Evolutionary conservation across 2,888 invertebrate species (phyloP).

Genomic region (Mythimna pallens): DNA sequence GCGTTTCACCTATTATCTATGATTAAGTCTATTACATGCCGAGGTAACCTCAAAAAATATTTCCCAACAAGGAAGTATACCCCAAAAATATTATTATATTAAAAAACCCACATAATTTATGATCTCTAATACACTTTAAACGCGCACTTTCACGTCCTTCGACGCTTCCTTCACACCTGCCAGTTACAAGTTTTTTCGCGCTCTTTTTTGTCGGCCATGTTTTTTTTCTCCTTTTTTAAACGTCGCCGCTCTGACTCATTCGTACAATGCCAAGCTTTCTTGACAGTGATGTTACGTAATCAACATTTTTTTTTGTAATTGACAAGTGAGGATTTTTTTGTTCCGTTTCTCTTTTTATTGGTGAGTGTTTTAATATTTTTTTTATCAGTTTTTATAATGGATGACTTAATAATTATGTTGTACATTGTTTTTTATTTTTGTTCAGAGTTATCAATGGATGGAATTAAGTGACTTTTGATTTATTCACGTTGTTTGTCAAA

Average conservation of each 20-base stretch:
- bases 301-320: constrained; percentile 55
- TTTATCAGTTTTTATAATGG: constrained; percentile 17
- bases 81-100: constrained; percentile 24
- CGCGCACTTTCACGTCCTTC: constrained; percentile 80
- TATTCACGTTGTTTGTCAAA: background rate
- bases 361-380: constrained; percentile 45
- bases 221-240: constrained; percentile 67
- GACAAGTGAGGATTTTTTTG: constrained; percentile 47
- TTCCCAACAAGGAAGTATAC: constrained; percentile 11
- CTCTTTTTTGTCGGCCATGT: constrained; percentile 73
- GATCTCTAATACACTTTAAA: constrained; percentile 71
- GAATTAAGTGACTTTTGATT: background rate
- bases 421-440: constrained; percentile 22
- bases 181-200: constrained; percentile 68
- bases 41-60: constrained; percentile 21
- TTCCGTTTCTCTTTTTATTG: constrained; percentile 20
- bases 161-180: constrained; percentile 74
- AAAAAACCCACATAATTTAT: constrained; percentile 38
- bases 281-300: constrained; percentile 71
- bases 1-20: background rate
- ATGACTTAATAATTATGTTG: constrained; percentile 1
- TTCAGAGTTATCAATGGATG: background rate
- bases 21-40: constrained; percentile 11
- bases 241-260: constrained; percentile 70
- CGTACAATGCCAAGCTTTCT: constrained; percentile 70